These are phyloP conservation scores for Drosophila acutilabella DNA, from an alignment of 2,888 invertebrate genomes.

Conservation along the genomic window DNA sequence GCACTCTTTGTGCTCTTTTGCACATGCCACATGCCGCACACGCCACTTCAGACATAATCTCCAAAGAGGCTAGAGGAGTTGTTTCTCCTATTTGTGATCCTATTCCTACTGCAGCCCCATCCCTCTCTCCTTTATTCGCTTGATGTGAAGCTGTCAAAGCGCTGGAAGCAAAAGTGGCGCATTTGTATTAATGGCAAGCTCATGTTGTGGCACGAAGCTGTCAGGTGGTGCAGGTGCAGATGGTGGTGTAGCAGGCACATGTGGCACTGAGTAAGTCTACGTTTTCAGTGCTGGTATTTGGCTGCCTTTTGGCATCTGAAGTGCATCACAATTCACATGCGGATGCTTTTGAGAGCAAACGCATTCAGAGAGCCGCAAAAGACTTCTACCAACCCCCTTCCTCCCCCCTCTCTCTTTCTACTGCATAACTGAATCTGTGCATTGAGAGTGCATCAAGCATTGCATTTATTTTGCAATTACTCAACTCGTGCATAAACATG, in stretches of 20 bases:
- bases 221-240: constrained; percentile 10
- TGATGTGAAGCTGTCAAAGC: constrained; percentile 63
- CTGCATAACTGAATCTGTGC: constrained; percentile 58
- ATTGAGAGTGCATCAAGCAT: constrained; percentile 51
- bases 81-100: neutral
- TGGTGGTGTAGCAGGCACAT: neutral
- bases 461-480: constrained; percentile 71
- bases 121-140: neutral
- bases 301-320: constrained; percentile 70
- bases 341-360: constrained; percentile 45
- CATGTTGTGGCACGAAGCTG: constrained; percentile 9
- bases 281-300: constrained; percentile 58
- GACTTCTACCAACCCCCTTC: neutral
- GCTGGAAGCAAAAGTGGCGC: constrained; percentile 67
- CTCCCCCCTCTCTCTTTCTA: neutral
- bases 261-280: constrained; percentile 11
- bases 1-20: constrained; percentile 52
- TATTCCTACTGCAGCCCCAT: neutral
- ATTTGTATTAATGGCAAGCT: constrained; percentile 64
- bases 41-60: constrained; percentile 71
- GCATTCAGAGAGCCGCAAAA: constrained; percentile 30
- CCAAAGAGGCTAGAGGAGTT: constrained; percentile 24
- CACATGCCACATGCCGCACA: constrained; percentile 30
- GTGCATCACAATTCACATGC: constrained; percentile 61
- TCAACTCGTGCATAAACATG: constrained; percentile 52